Conservation (phyloP, 1,140 invertebrate species). For the Nixonia krombeini region DNA sequence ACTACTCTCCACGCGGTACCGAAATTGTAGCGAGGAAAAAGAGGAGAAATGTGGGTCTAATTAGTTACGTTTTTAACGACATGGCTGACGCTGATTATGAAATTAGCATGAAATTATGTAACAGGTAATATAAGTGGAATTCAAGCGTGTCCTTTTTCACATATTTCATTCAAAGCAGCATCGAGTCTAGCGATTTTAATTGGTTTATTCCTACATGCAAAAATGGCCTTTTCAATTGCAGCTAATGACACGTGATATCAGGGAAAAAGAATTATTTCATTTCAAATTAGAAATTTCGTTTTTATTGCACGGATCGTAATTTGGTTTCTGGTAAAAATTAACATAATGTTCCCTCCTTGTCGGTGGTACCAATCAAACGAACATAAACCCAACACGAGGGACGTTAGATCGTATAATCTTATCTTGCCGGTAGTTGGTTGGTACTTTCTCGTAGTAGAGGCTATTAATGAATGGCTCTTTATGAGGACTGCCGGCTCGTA, state of each 20-base stretch:
- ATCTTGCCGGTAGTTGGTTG: conserved; percentile 53
- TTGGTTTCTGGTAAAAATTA: conserved; percentile 50
- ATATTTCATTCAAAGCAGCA: too few relatives aligned
- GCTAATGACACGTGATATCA: too few relatives aligned
- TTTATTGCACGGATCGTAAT: conserved; percentile 27
- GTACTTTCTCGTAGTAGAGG: conserved; percentile 53
- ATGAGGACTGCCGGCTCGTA: conserved; percentile 55
- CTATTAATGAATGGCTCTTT: conserved; percentile 62
- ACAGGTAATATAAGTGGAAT: too few relatives aligned
- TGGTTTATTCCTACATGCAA: too few relatives aligned
- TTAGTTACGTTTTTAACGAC: too few relatives aligned
- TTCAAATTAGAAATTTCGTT: conserved; percentile 47
- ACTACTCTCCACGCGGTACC: conserved; percentile 23
- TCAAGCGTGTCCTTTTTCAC: too few relatives aligned
- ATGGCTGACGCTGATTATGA: too few relatives aligned
- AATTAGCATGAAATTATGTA: too few relatives aligned
- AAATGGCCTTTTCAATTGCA: too few relatives aligned
- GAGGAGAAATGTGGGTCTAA: background rate
- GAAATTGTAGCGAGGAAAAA: conserved; percentile 22
- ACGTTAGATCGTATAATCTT: conserved; percentile 47
- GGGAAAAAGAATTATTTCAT: background rate
- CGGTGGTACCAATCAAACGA: conserved; percentile 61
- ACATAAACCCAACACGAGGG: conserved; percentile 54
- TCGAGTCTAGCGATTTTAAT: too few relatives aligned
- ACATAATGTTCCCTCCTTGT: conserved; percentile 59